Base-by-base conservation (phyloP, 2,888 invertebrate genomes). In the Augochlorella aurata region DNA sequence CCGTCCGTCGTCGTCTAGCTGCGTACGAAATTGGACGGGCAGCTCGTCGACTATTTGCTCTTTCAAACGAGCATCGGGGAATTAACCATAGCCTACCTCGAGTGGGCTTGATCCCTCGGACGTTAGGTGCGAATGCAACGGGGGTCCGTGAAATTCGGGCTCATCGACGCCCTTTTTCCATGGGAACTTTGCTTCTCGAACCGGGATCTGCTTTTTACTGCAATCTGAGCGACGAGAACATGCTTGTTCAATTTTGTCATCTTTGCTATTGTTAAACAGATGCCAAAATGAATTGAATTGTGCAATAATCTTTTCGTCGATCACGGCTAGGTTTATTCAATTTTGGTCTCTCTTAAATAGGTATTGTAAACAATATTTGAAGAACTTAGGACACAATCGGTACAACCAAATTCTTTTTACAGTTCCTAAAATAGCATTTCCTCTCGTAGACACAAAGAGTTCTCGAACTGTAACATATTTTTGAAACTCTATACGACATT, bases 21-120 rank as follows among this genome's bases (percentile, higher is more conserved):
- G 47, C 66, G 74, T 73, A 70, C 79, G 47, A 84, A 82, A 86
- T 86, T 81, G 84, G 74, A 77, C 80, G 67, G 78, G 54, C 69
- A 68, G 50, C 21, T 77, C 52, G 65, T 73, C 72, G 80, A 76
- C 79, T 82, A 63, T 84, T 84, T 82, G 82, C 84, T 75, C 52
- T 79, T 70, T 67, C n/a, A 24, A 71, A 84, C 52, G 65, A 66
- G 67, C 52, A 58, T 58, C 69, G 67, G 9, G 52, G 77, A 82
- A 85, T 86, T 85, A 86, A 79, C 78, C 74, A 79, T 70, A 50
- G 21, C 52, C 47, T 78, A 73, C 29, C 73, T 75, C 61, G 75
- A 38, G 72, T 54, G 21, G 50, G 61, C 14, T 49, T 21, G 70
- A 49, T 65, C 47, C 24, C 12, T 71, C 61, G 73, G 47, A 63